Percentiles rank a stretch among this genome's conserved stretches.
Evolutionary conservation across 2,888 invertebrate genomes (phyloP).

Genomic region (Biston betularia): DNA sequence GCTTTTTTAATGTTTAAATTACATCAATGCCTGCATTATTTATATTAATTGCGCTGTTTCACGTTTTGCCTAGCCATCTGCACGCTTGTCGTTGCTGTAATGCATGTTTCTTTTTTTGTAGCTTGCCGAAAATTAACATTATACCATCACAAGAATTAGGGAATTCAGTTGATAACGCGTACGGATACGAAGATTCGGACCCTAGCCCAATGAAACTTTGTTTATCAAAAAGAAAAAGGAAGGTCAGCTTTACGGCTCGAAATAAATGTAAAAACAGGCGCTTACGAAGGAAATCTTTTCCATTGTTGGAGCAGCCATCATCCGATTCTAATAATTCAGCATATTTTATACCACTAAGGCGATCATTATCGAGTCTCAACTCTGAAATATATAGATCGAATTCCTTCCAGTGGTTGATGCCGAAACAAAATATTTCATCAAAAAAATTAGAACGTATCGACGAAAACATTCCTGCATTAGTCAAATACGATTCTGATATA

Average conservation of each 20-base stretch:
- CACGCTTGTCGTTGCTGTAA: constrained; percentile 37
- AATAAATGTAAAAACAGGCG: constrained; percentile 45
- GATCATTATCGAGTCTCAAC: constrained; percentile 47
- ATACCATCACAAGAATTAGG: constrained; percentile 50
- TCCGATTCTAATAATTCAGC: constrained; percentile 63
- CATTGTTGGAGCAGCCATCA: constrained; percentile 54
- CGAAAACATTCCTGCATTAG: constrained; percentile 51
- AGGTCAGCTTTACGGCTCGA: constrained; percentile 45
- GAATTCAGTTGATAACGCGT: constrained; percentile 67
- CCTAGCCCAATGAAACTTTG: constrained; percentile 55
- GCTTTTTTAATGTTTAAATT: constrained; percentile 39
- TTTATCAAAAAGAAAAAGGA: constrained; percentile 57
- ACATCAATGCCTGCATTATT: constrained; percentile 29
- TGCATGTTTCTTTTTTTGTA: constrained; percentile 54
- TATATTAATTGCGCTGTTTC: constrained; percentile 2
- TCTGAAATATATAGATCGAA: constrained; percentile 69
- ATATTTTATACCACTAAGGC: constrained; percentile 45
- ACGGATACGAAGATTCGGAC: constrained; percentile 75
- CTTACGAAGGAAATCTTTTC: constrained; percentile 48
- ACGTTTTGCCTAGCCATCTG: background rate
- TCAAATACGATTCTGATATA: constrained; percentile 32
- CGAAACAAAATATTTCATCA: constrained; percentile 43
- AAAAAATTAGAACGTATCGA: constrained; percentile 60
- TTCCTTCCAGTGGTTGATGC: constrained; percentile 70
- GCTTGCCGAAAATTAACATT: constrained; percentile 50